Conservation (phyloP, 1,140 invertebrate genomes). For the Leptopilina clavipes region DNA sequence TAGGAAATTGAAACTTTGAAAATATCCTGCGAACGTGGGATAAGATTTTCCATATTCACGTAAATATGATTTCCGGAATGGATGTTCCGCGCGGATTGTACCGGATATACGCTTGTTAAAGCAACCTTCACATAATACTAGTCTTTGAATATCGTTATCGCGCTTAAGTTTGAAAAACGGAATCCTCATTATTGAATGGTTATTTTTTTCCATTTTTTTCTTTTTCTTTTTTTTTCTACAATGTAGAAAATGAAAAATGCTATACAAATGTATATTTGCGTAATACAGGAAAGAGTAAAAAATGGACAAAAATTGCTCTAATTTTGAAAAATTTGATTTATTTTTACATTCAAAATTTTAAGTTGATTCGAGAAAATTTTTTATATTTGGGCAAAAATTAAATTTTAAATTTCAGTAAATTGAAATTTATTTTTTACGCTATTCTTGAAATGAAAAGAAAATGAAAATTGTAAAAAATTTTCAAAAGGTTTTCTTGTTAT, state of each 20-base stretch:
- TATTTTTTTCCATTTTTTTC: not conserved
- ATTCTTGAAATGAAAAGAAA: not conserved
- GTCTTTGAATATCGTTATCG: constrained; percentile 31
- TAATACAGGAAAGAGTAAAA: constrained; percentile 21
- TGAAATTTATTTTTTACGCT: too few species aligned
- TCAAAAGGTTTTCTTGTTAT: not conserved
- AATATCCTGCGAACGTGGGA: constrained; percentile 31
- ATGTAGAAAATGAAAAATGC: not conserved
- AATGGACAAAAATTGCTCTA: not conserved
- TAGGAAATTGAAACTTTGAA: constrained; percentile 31
- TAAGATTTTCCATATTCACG: constrained; percentile 25
- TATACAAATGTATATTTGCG: not conserved
- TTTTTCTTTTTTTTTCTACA: not conserved
- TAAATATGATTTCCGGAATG: constrained; percentile 30
- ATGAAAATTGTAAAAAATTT: too few species aligned
- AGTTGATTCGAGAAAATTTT: too few species aligned
- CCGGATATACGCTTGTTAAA: constrained; percentile 34
- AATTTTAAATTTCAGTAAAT: too few species aligned
- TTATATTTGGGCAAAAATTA: too few species aligned
- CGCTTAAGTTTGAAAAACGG: constrained; percentile 23
- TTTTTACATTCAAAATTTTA: too few species aligned
- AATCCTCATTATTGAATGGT: constrained; percentile 17
- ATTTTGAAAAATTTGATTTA: not conserved
- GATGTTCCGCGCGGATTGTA: constrained; percentile 32
- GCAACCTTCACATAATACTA: constrained; percentile 26